Conservation (phyloP, 2,797 vertebrate genomes). For the Dromococcyx pavoninus region DNA sequence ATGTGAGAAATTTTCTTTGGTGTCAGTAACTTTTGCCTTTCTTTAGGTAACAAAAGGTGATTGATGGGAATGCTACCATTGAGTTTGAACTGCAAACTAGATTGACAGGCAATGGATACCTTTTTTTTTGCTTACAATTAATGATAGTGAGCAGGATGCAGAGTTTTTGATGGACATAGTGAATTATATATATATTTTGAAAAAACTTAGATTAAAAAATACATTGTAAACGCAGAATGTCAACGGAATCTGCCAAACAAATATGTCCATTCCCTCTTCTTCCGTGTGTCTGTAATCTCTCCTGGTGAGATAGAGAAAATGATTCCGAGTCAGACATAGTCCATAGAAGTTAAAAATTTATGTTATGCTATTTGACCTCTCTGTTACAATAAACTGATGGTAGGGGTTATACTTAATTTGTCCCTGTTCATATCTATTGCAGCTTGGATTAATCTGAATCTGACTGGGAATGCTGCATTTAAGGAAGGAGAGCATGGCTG, state of each 20-base stretch:
- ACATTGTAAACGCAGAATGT: not conserved
- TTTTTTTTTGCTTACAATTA: not conserved
- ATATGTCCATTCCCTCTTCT: not conserved
- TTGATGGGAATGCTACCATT: slow-evolving; percentile 21
- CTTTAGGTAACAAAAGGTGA: slow-evolving; percentile 52
- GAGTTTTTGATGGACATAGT: not conserved
- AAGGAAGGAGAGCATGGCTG: not conserved
- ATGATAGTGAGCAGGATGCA: not conserved
- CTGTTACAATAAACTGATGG: not conserved
- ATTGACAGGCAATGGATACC: not conserved
- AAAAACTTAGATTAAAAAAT: not conserved
- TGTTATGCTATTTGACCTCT: not conserved
- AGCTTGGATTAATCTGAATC: not conserved
- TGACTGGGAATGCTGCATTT: not conserved
- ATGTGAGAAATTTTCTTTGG: slow-evolving; percentile 44
- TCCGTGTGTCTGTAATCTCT: not conserved
- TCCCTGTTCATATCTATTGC: accelerated
- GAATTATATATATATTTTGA: not conserved
- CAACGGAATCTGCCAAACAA: not conserved
- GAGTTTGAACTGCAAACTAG: slow-evolving; percentile 15
- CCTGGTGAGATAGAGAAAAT: not conserved
- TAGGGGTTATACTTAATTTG: not conserved
- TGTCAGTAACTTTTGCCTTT: slow-evolving; percentile 59
- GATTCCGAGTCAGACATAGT: not conserved
- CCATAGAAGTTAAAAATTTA: not conserved